A percentile compares a stretch with the other conserved stretches of the same genome.
Evolutionary conservation across 2,113 vertebrate species (phyloP).

Genomic region (Ailuropoda melanoleuca): DNA sequence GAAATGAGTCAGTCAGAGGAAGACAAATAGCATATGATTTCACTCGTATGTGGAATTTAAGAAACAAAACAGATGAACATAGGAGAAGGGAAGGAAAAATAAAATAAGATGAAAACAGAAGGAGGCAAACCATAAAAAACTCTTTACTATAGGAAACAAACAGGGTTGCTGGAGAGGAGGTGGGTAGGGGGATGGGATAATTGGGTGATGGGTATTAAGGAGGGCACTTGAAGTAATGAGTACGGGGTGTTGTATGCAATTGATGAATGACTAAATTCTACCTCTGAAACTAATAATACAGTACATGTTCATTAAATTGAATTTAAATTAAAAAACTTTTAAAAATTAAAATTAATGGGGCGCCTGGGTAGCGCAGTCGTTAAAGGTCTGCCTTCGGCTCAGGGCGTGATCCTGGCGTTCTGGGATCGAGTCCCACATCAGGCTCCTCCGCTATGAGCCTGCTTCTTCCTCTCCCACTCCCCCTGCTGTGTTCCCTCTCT

Average conservation of each 20-base stretch:
- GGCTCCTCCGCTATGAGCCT: too few relatives aligned
- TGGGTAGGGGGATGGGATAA: neutral
- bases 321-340: neutral
- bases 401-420: too few relatives aligned
- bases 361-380: too few relatives aligned
- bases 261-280: neutral
- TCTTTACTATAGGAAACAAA: neutral
- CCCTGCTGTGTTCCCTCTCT: too few relatives aligned
- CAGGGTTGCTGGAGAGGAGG: neutral
- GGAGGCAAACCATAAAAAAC: neutral
- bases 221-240: neutral
- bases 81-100: neutral
- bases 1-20: neutral
- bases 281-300: neutral
- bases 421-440: too few relatives aligned
- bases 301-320: neutral
- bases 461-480: too few relatives aligned
- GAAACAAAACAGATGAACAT: neutral
- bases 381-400: too few relatives aligned
- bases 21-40: neutral
- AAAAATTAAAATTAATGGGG: too few relatives aligned
- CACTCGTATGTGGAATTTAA: neutral
- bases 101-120: neutral
- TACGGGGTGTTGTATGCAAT: neutral
- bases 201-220: neutral